Conservation (phyloP, 1,140 invertebrate species). For the Microplitis demolitor region DNA sequence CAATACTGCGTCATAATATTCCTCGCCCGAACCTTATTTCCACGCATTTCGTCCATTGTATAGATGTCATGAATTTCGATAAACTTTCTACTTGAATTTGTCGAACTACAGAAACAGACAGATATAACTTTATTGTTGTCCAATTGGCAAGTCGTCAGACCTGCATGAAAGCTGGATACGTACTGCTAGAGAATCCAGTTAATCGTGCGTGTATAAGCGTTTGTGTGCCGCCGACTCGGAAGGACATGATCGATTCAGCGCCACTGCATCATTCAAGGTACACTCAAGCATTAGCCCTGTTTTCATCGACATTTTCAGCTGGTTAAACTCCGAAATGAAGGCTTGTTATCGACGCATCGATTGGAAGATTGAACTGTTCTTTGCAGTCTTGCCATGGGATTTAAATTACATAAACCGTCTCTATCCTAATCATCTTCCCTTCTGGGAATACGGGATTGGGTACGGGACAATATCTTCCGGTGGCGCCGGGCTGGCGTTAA, state of each 20-base stretch:
- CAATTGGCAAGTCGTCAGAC: background rate
- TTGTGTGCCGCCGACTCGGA: conserved; percentile 13
- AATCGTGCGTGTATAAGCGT: conserved; percentile 26
- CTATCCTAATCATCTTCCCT: background rate
- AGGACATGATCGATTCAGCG: conserved; percentile 7
- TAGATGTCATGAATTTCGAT: background rate
- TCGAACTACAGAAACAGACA: background rate
- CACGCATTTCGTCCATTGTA: background rate
- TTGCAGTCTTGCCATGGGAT: background rate
- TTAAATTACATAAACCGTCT: background rate
- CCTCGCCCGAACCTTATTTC: background rate
- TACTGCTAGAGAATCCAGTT: conserved; percentile 4
- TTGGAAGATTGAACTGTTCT: background rate
- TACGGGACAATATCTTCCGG: background rate
- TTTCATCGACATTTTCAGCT: background rate
- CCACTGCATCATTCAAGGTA: background rate
- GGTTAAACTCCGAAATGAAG: background rate
- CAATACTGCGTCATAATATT: background rate
- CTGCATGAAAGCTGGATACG: no score
- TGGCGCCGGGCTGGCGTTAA: conserved; percentile 10
- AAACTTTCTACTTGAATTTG: background rate
- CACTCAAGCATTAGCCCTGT: background rate
- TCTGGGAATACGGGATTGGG: no score
- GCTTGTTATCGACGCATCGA: background rate
- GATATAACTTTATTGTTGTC: background rate